Evolutionary conservation across 2,113 vertebrate species (phyloP), one percentile per base, ranked within the genome.

Genomic region (Amphilophus citrinellus): DNA sequence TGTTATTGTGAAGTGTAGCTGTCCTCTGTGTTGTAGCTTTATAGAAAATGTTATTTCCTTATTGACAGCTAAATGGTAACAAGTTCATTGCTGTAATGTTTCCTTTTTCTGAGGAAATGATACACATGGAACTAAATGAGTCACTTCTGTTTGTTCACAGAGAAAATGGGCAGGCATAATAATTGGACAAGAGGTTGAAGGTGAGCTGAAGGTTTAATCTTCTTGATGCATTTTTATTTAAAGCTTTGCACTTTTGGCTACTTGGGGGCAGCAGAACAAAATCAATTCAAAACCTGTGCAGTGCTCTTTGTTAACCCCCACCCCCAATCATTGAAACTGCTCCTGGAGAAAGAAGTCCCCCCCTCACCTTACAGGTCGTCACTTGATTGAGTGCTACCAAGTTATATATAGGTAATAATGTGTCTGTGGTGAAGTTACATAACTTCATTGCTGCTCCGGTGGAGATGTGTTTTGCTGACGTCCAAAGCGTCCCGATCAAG

Each of bases 81-180:
- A 76, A 32, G 22, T 10, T 1, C 42, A 4, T 68, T 47, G n/a
- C 27, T 47, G 22, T 47, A 78, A 35, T 44, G 24, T 3, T 6
- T 56, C 15, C 20, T 60, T 44, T 80, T 80, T 85, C 60, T 27
- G 32, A 44, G 0, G 6, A 30, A 76, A 65, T 42, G 3, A 53
- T n/a, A 5, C 47, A 2, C 2, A 1, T 56, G 9, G 0, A 59
- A 53, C 6, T 68, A 57, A 84, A 65, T 47, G 4, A n/a, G 0
- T 58, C 2, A 1, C 20, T 35, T 27, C 30, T 78, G 53, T 85
- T 82, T 77, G 76, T 83, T 78, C 88, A 24, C 93, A 99, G 98
- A 96, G 98, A 75, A 99, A 99, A 96, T 99, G 98, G 98, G 98
- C 97, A 0, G 98, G 97, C 18, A 96, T 99, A 24, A 97, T 97